Evolutionary conservation across 2,797 vertebrate species (phyloP).

Genomic region (Premnoplex brunnescens): DNA sequence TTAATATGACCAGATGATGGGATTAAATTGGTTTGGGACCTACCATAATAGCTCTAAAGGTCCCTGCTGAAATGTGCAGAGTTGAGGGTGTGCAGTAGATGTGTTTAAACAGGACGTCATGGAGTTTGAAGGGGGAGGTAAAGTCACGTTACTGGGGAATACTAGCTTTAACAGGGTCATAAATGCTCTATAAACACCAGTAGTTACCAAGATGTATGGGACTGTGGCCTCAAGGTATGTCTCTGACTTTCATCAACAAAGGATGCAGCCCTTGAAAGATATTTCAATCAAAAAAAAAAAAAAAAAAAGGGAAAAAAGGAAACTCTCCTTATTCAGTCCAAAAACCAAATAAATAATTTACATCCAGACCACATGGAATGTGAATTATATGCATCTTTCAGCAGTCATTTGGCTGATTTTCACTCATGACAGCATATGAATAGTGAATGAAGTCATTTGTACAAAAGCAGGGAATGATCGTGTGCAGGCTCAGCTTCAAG

Average conservation of each 20-base stretch:
- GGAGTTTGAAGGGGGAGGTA: background rate
- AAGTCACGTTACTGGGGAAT: background rate
- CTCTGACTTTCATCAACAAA: background rate
- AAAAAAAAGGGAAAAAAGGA: background rate
- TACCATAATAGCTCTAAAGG: background rate
- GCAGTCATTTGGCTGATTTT: background rate
- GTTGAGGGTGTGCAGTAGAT: background rate
- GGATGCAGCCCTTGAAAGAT: background rate
- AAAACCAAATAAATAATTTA: constrained; percentile 28
- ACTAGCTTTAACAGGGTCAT: background rate
- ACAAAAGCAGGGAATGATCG: background rate
- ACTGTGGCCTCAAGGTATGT: background rate
- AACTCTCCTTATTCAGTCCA: background rate
- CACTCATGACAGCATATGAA: background rate
- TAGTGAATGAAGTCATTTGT: background rate
- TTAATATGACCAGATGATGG: background rate
- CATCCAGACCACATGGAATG: background rate
- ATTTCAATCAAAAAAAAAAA: background rate
- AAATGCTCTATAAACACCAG: background rate
- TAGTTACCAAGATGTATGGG: background rate
- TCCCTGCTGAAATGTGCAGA: background rate
- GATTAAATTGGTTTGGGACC: constrained; percentile 25
- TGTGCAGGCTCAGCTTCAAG: background rate
- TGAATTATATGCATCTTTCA: constrained; percentile 18
- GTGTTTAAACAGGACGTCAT: background rate